Base-by-base conservation (phyloP, 2,113 vertebrate genomes). In the Tyto alba region DNA sequence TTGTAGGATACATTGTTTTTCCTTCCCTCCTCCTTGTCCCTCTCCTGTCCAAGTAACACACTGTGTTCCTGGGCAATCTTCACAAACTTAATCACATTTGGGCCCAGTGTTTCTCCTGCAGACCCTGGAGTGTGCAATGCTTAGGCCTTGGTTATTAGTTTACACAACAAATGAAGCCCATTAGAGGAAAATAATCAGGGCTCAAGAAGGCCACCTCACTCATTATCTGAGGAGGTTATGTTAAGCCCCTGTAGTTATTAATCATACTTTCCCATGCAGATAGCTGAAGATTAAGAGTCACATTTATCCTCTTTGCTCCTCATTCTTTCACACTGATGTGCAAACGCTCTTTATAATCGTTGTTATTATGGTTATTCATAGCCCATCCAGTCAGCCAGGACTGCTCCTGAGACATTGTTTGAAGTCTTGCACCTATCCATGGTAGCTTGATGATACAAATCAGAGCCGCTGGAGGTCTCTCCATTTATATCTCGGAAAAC, bases 131-230 rank as follows among this genome's bases (percentile, higher is more conserved):
- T 85, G 77, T 72, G 47, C 50, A 60, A 20, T 63, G 68, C 59
- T 94, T 88, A 84, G 78, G 66, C 72, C 53, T 59, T 78, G 72
- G 77, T 97, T 92, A 94, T 97, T 97, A 97, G 96, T 97, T 97
- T 97, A 97, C 85, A 90, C 94, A 96, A 96, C 95, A 96, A 97
- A 96, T 96, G 93, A 96, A 97, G 82, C 83, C 91, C 89, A 96
- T 97, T 96, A 97, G 94, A 96, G 87, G 41, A 89, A 62, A 83
- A 97, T 97, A 95, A 97, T 97, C 94, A 96, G 84, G 63, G 63
- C 81, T 95, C 1, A 26, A 96, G 96, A 96, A 95, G 95, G 92
- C 96, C 94, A 96, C 90, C 93, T 95, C 88, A 94, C 94, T 96
- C 10, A 4, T 94, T 93, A 88, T 94, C 90, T 62, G 53, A 94